phyloP scores from a whole-genome alignment of 2,113 vertebrate species.

The Sceloporus undulatus region DNA sequence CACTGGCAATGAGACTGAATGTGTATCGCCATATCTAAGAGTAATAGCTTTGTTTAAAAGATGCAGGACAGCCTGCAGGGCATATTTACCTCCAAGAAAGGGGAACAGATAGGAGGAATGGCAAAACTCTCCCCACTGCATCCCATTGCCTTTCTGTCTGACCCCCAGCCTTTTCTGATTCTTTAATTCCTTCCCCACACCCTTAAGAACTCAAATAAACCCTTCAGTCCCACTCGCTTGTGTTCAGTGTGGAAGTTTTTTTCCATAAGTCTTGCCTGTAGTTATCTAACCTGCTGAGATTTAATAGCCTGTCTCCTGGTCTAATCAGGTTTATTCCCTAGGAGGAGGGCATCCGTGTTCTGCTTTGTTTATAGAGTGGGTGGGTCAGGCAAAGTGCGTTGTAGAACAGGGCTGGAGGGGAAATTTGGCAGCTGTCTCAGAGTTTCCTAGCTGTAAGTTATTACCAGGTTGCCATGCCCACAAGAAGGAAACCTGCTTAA shows the following conservation, averaged over 20 bases:
- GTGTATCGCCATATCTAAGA: too few species aligned
- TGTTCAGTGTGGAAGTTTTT: neutral
- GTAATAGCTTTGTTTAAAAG: too few species aligned
- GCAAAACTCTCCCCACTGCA: neutral
- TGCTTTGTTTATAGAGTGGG: conserved; percentile 34
- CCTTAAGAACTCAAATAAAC: conserved; percentile 1
- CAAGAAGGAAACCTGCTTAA: conserved; percentile 26
- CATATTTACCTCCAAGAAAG: too few species aligned
- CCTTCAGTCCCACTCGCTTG: neutral
- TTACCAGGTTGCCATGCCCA: conserved; percentile 45
- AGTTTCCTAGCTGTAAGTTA: conserved; percentile 40
- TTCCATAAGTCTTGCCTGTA: conserved; percentile 2
- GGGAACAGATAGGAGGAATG: too few species aligned
- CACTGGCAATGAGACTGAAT: too few species aligned
- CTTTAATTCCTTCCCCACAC: neutral
- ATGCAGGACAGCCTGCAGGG: too few species aligned
- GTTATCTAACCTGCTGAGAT: conserved; percentile 16
- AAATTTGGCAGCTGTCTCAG: conserved; percentile 37
- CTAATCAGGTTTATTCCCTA: conserved; percentile 25
- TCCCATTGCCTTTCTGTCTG: neutral
- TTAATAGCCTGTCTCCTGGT: conserved; percentile 15
- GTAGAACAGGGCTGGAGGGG: conserved; percentile 17
- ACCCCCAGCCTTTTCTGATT: neutral
- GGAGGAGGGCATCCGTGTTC: neutral
- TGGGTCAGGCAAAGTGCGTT: conserved; percentile 26